Evolutionary conservation across 1,140 invertebrate genomes (phyloP).

Genomic region (Steinernema feltiae): DNA sequence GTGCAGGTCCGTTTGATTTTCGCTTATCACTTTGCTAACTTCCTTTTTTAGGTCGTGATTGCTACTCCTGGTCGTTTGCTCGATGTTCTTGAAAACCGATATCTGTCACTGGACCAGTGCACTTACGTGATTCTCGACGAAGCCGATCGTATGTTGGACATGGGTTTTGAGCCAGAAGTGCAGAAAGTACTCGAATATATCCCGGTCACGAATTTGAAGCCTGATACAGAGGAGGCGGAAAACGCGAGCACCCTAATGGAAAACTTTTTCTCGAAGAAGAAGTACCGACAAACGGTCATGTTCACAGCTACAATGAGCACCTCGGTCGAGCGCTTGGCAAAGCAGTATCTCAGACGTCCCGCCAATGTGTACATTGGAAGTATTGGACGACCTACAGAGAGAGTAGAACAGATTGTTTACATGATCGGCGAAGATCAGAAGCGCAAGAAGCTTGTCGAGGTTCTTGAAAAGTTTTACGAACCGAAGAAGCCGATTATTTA

Average conservation of each 20-base stretch:
- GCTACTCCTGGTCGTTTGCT: constrained; percentile 98
- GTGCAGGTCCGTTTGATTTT: constrained; percentile 71
- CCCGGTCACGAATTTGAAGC: constrained; percentile 96
- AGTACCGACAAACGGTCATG: constrained; percentile 98
- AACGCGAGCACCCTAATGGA: constrained; percentile 81
- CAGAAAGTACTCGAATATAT: constrained; percentile 97
- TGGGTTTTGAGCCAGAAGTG: constrained; percentile 97
- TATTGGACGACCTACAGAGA: constrained; percentile 92
- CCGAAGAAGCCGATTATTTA: constrained; percentile 84
- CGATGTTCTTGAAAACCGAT: constrained; percentile 95
- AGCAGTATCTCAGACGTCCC: constrained; percentile 86
- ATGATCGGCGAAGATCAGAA: constrained; percentile 91
- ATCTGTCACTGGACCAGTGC: constrained; percentile 90
- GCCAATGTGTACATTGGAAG: constrained; percentile 97
- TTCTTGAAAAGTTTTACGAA: constrained; percentile 67
- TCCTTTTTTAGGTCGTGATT: constrained; percentile 78
- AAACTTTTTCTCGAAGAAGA: constrained; percentile 84
- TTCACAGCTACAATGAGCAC: constrained; percentile 99
- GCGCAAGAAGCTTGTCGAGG: constrained; percentile 64
- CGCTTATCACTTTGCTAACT: neutral
- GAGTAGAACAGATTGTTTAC: constrained; percentile 94
- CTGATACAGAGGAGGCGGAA: constrained; percentile 95
- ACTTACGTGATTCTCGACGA: constrained; percentile 68
- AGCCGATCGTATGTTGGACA: constrained; percentile 98
- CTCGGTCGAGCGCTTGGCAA: constrained; percentile 87